Percentiles rank a stretch among this genome's conserved stretches.
phyloP scores from a whole-genome alignment of 1,140 invertebrate genomes.

The Eufriesea mexicana region DNA sequence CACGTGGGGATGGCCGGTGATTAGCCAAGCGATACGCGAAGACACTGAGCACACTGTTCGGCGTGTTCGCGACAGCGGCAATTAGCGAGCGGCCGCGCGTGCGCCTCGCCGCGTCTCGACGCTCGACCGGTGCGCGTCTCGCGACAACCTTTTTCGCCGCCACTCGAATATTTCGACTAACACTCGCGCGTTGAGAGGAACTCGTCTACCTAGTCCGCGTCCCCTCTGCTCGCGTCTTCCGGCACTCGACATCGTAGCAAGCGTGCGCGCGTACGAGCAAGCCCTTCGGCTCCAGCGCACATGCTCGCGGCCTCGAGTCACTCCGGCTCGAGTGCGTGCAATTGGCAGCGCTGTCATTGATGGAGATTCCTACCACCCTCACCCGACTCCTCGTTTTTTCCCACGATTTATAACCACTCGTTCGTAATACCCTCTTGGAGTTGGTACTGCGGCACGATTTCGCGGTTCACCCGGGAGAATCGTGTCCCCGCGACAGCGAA shows the following conservation, averaged over 20 bases:
- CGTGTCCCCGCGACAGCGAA: too few relatives aligned
- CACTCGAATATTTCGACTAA: conserved; percentile 44
- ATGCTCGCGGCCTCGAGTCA: conserved; percentile 4
- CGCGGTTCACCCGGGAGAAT: too few relatives aligned
- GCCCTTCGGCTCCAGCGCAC: conserved; percentile 9
- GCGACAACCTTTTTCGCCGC: conserved; percentile 26
- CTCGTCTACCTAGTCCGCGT: conserved; percentile 20
- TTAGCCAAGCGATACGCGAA: conserved; percentile 24
- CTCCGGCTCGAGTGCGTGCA: not conserved
- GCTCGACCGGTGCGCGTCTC: not conserved
- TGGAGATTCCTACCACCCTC: not conserved
- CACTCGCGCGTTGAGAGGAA: conserved; percentile 22
- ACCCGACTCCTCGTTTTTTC: too few relatives aligned
- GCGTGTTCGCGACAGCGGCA: not conserved
- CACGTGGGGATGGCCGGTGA: not conserved
- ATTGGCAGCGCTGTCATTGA: not conserved
- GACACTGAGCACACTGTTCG: conserved; percentile 35
- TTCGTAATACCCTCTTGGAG: too few relatives aligned
- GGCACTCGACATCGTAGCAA: conserved; percentile 46
- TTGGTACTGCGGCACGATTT: too few relatives aligned
- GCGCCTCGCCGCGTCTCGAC: not conserved
- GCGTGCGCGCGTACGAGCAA: conserved; percentile 1
- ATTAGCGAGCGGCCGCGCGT: conserved; percentile 36
- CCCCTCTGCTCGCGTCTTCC: conserved; percentile 31
- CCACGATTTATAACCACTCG: too few relatives aligned